Percentiles rank a stretch among this genome's conserved stretches.
phyloP scores from a whole-genome alignment of 2,888 invertebrate genomes.

The Athalia rosae region DNA sequence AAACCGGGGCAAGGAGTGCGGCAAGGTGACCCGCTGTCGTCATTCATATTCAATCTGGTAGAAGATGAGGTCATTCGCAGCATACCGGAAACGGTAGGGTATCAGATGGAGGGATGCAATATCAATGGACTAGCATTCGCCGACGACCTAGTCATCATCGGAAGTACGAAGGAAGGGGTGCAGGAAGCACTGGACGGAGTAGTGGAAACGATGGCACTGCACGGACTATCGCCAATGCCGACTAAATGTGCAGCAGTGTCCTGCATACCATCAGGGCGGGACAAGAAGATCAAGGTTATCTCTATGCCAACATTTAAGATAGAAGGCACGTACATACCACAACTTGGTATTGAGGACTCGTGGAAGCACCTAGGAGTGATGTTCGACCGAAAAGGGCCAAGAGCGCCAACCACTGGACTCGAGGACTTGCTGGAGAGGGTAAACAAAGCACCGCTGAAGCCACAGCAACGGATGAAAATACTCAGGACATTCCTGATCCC shows the following conservation, averaged over 20 bases:
- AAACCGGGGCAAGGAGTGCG: constrained; percentile 48
- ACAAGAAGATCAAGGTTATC: constrained; percentile 44
- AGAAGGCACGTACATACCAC: constrained; percentile 47
- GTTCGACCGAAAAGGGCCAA: constrained; percentile 62
- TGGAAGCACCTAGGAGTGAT: constrained; percentile 62
- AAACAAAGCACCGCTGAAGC: constrained; percentile 66
- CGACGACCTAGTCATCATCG: constrained; percentile 55
- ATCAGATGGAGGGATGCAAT: background rate
- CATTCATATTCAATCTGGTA: constrained; percentile 51
- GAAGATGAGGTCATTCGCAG: constrained; percentile 38
- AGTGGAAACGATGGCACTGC: constrained; percentile 39
- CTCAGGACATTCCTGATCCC: constrained; percentile 68
- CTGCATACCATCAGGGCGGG: too few relatives aligned
- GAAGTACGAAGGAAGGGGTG: rapidly evolving
- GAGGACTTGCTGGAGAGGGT: constrained; percentile 56
- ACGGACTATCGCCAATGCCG: constrained; percentile 43
- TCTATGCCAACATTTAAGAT: constrained; percentile 22
- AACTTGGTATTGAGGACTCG: constrained; percentile 54
- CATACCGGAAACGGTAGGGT: constrained; percentile 36
- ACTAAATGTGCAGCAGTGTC: background rate
- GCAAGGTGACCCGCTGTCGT: constrained; percentile 56
- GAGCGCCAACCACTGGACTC: constrained; percentile 53
- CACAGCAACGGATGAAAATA: constrained; percentile 67
- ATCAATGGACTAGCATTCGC: constrained; percentile 40
- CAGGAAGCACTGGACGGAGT: constrained; percentile 29